A percentile compares a stretch with the other conserved stretches of the same genome.
Conservation (phyloP, 2,888 invertebrate species). For the Leistus spinibarbis region DNA sequence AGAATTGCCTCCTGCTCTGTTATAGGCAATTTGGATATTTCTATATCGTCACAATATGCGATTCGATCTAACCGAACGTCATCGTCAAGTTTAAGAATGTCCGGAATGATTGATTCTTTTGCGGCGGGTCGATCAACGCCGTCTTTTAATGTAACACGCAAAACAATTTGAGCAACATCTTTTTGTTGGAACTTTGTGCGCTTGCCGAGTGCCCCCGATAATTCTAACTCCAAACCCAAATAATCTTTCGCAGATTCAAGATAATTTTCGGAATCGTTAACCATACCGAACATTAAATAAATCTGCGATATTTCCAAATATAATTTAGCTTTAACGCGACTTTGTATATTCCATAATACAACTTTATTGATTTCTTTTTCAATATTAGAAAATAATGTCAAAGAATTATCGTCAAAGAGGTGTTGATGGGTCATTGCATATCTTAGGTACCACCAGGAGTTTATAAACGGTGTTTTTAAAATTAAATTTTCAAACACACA, state of each 20-base stretch:
- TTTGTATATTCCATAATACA: constrained; percentile 49
- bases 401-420: constrained; percentile 76
- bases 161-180: constrained; percentile 79
- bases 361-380: constrained; percentile 61
- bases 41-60: constrained; percentile 67
- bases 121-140: constrained; percentile 57
- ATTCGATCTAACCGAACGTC: constrained; percentile 85
- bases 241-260: constrained; percentile 67
- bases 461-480: constrained; percentile 52
- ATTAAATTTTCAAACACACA: constrained; percentile 54
- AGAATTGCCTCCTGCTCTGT: constrained; percentile 81
- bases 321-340: constrained; percentile 55
- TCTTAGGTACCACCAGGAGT: constrained; percentile 78
- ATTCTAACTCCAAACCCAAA: constrained; percentile 70
- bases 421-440: constrained; percentile 76
- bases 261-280: constrained; percentile 71
- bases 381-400: constrained; percentile 66
- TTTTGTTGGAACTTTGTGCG: constrained; percentile 88
- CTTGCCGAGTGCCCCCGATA: constrained; percentile 83
- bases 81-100: constrained; percentile 78
- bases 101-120: constrained; percentile 65
- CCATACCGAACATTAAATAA: constrained; percentile 75
- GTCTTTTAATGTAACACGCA: constrained; percentile 66
- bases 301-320: constrained; percentile 68
- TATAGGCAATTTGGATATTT: constrained; percentile 65